phyloP scores from a whole-genome alignment of 2,888 invertebrate species.

The Drosophila greeni region DNA sequence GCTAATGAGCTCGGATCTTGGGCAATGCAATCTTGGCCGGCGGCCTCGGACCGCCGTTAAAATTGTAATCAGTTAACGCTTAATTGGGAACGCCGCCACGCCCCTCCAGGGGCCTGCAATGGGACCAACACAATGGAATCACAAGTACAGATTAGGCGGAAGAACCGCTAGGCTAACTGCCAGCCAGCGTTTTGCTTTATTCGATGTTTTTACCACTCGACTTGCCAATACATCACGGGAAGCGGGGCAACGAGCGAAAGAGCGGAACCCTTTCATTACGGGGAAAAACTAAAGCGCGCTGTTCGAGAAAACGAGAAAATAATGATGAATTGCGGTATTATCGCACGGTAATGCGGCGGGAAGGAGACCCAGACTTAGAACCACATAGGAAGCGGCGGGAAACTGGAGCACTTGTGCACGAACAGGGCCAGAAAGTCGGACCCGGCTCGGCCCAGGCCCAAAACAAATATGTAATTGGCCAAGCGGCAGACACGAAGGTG shows the following conservation, averaged over 20 bases:
- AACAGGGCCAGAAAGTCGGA: slow-evolving; percentile 62
- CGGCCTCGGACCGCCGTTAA: slow-evolving; percentile 51
- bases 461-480: slow-evolving; percentile 66
- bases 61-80: slow-evolving; percentile 68
- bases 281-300: slow-evolving; percentile 20
- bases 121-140: slow-evolving; percentile 24
- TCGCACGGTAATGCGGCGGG: slow-evolving; percentile 66
- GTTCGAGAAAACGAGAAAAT: slow-evolving; percentile 57
- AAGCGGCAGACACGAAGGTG: slow-evolving; percentile 41
- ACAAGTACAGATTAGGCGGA: slow-evolving; percentile 22
- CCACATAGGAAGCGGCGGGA: slow-evolving; percentile 37
- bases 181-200: slow-evolving; percentile 43
- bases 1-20: slow-evolving; percentile 59
- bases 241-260: slow-evolving; percentile 19
- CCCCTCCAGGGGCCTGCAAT: slow-evolving; percentile 27
- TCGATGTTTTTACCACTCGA: slow-evolving; percentile 33
- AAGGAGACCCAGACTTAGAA: slow-evolving; percentile 19
- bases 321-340: slow-evolving; percentile 76
- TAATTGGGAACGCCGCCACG: slow-evolving; percentile 59
- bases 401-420: slow-evolving; percentile 66
- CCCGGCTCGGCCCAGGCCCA: slow-evolving; percentile 37
- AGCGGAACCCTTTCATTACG: slow-evolving; percentile 68
- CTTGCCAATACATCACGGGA: slow-evolving; percentile 68
- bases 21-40: slow-evolving; percentile 55
- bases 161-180: slow-evolving; percentile 39